Percentiles rank a stretch among this genome's conserved stretches.
Conservation (phyloP, 2,888 invertebrate genomes). For the Steinernema scapterisci region DNA sequence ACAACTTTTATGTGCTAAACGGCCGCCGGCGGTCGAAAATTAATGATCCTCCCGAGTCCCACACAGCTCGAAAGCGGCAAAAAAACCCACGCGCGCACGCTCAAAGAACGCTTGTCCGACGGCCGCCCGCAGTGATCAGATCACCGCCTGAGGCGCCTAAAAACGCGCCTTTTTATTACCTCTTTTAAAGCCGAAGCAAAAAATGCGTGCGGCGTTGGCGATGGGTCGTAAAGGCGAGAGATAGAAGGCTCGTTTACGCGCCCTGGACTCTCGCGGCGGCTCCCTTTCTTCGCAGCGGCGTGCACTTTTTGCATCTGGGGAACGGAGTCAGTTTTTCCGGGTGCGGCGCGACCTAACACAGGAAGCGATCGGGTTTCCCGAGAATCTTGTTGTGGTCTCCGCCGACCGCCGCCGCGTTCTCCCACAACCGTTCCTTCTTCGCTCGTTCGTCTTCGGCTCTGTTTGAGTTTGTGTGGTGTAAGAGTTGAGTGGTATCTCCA, state of each 20-base stretch:
- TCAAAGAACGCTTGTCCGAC: too few species aligned
- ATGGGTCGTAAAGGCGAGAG: slow-evolving; percentile 12
- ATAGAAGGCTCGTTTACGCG: slow-evolving; percentile 17
- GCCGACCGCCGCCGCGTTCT: not conserved
- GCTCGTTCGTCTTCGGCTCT: not conserved
- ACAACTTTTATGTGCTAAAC: too few species aligned
- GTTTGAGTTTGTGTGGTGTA: slow-evolving; percentile 29
- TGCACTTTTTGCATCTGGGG: not conserved
- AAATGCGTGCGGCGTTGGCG: slow-evolving; percentile 12
- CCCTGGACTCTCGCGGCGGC: not conserved
- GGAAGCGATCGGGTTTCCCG: slow-evolving; percentile 18
- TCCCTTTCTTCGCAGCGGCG: not conserved
- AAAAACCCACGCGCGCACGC: too few species aligned
- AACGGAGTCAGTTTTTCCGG: slow-evolving; percentile 30
- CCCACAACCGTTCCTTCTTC: too few species aligned
- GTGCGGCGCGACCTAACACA: too few species aligned
- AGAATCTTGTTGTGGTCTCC: not conserved
- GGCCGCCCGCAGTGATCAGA: too few species aligned
- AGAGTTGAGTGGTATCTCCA: slow-evolving; percentile 29
- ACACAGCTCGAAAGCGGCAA: too few species aligned
- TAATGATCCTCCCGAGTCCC: too few species aligned
- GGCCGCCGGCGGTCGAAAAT: too few species aligned
- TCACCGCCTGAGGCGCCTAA: too few species aligned
- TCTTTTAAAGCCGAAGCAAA: not conserved
- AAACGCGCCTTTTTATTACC: too few species aligned